These are phyloP conservation scores for Myotis myotis DNA, from an alignment of 2,797 vertebrate species.

Conservation along the genomic window DNA sequence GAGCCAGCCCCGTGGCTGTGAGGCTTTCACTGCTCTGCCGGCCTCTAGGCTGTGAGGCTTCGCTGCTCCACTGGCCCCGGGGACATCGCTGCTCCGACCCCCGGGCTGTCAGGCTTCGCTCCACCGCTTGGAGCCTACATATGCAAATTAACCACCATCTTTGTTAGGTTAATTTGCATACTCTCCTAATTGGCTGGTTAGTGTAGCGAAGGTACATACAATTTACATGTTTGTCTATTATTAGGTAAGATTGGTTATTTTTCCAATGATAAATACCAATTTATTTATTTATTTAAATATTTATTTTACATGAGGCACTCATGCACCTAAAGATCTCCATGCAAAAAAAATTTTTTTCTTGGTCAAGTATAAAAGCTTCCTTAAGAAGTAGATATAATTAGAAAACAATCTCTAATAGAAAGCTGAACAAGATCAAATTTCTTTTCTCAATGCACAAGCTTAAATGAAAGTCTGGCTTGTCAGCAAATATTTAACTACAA, in stretches of 20 bases:
- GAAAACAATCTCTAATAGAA: conserved; percentile 87
- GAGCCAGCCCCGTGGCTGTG: too few species aligned
- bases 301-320: conserved; percentile 46
- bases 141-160: too few species aligned
- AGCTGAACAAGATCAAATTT: conserved; percentile 89
- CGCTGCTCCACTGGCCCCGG: too few species aligned
- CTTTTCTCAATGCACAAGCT: conserved; percentile 83
- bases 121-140: too few species aligned
- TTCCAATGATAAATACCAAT: conserved; percentile 18
- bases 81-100: too few species aligned
- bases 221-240: too few species aligned
- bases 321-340: background rate
- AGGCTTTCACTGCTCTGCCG: too few species aligned
- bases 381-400: conserved; percentile 85
- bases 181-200: too few species aligned
- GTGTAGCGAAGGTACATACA: too few species aligned
- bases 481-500: conserved; percentile 89
- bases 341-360: conserved; percentile 26
- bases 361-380: conserved; percentile 86
- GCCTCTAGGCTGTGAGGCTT: too few species aligned
- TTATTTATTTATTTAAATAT: background rate
- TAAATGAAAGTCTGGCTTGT: conserved; percentile 88
- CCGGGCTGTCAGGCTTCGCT: too few species aligned
- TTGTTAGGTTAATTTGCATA: too few species aligned
- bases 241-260: background rate